A percentile compares a stretch with the other conserved stretches of the same genome.
Conservation (phyloP, 92 coral and sea anemone genomes). For the Virgularia gustaviana region DNA sequence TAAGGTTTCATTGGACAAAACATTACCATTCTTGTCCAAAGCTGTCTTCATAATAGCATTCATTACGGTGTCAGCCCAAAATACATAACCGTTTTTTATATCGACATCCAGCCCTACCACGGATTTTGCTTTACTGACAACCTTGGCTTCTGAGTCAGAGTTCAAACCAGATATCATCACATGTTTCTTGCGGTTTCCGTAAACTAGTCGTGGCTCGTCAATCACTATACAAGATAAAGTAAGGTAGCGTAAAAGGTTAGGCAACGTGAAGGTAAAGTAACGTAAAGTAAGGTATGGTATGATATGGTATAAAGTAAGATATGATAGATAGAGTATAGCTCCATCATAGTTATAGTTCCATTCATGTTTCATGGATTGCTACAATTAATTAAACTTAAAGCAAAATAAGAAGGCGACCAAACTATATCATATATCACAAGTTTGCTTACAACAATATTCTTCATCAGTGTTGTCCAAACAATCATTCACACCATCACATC, state of each 20-base stretch:
- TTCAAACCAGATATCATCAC: constrained; percentile 1
- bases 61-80: constrained; percentile 71
- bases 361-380: background rate
- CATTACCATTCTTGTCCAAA: constrained; percentile 5
- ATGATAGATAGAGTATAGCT: no score
- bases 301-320: background rate
- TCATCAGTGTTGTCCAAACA: constrained; percentile 29
- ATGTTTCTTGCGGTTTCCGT: constrained; percentile 11
- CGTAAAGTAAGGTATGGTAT: background rate
- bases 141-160: background rate
- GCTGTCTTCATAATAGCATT: constrained; percentile 35
- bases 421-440: background rate
- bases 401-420: background rate
- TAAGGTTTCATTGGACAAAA: constrained; percentile 5
- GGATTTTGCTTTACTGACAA: constrained; percentile 4
- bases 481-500: constrained; percentile 25
- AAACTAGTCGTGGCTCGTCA: constrained; percentile 18
- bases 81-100: constrained; percentile 54
- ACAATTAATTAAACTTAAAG: background rate
- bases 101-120: constrained; percentile 71
- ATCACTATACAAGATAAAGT: constrained; percentile 15
- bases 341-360: background rate
- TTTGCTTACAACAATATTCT: constrained; percentile 49
- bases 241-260: background rate
- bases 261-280: background rate